Base-by-base conservation (phyloP, 2,888 invertebrate genomes). In the Drosophila borborema region DNA sequence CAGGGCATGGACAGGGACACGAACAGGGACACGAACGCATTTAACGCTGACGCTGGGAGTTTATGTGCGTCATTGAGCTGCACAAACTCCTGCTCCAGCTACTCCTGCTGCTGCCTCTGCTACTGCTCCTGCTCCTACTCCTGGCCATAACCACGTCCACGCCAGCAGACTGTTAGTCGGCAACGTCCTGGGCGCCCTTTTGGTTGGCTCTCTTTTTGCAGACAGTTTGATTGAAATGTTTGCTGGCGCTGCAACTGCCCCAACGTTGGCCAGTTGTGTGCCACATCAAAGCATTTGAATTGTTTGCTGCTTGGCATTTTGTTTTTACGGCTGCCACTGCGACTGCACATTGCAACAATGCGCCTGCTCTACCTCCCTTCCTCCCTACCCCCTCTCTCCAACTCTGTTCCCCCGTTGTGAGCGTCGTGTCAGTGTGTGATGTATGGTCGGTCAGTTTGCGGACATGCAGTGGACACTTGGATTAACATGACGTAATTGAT, bases 381-480 rank as follows among this genome's bases (percentile, higher is more conserved):
- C 14, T 18, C 18, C 1, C 2, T n/a, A 9, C 31, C 23, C 20
- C 9, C 20, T 14, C 51, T 2, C 28, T 18, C 14, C 7, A 8
- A 14, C 14, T 6, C 1, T n/a, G 12, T 31, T 16, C 49, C 41
- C 40, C 38, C 31, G 45, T 45, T 54, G 36, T 54, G 36, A 45
- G 34, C 49, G 38, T 14, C 20, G 43, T 59, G 48, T 74, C 81
- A 76, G 79, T 81, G 79, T 65, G 88, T 92, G 92, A 91, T 90
- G 91, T 92, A 91, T 91, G 91, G 91, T 91, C 89, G 91, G 91
- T 91, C 89, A 90, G 88, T 84, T 91, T 92, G 91, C 92, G 91
- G 91, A 91, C 91, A 92, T 83, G 86, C 85, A 88, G 91, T 90
- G 92, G 92, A 91, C 91, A 91, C 80, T 83, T 77, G 89, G 88